Percentiles rank a stretch among this genome's conserved stretches.
These are phyloP conservation scores for Nibea albiflora DNA, from an alignment of 2,113 vertebrate genomes.

Conservation along the genomic window DNA sequence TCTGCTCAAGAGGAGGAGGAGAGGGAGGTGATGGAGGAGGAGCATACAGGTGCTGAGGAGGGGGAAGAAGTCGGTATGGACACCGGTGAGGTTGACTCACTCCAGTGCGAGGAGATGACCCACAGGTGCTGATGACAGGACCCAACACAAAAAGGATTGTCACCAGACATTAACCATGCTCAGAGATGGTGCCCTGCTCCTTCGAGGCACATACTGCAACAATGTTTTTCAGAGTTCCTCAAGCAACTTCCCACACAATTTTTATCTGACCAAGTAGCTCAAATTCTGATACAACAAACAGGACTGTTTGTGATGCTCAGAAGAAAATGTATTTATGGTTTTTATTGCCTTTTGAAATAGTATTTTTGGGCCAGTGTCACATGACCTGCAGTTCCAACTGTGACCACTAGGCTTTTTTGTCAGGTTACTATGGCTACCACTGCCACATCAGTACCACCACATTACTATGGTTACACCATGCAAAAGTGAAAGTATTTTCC, in stretches of 20 bases:
- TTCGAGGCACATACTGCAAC: not conserved
- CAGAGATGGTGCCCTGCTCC: not conserved
- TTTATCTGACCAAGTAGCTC: not conserved
- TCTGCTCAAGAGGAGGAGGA: conserved; percentile 18
- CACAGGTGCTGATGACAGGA: conserved; percentile 62
- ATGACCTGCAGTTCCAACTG: conserved; percentile 7
- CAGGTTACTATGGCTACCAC: not conserved
- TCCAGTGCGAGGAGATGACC: conserved; percentile 34
- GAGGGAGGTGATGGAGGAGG: conserved; percentile 5
- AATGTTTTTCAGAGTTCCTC: not conserved
- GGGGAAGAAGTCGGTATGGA: conserved; percentile 49
- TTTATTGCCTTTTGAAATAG: not conserved
- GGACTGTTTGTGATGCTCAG: no score
- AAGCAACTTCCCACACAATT: not conserved
- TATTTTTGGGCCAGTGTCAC: not conserved
- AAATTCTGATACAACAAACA: not conserved
- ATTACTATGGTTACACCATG: not conserved
- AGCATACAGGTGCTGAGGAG: not conserved
- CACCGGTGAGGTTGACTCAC: conserved; percentile 2
- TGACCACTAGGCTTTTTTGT: not conserved
- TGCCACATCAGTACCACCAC: not conserved
- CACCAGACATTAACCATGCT: not conserved
- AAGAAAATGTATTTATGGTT: not conserved
- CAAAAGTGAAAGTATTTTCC: not conserved
- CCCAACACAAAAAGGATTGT: not conserved